A percentile compares a stretch with the other conserved stretches of the same genome.
phyloP scores from a whole-genome alignment of 2,113 vertebrate genomes.

The Orthonyx spaldingii region DNA sequence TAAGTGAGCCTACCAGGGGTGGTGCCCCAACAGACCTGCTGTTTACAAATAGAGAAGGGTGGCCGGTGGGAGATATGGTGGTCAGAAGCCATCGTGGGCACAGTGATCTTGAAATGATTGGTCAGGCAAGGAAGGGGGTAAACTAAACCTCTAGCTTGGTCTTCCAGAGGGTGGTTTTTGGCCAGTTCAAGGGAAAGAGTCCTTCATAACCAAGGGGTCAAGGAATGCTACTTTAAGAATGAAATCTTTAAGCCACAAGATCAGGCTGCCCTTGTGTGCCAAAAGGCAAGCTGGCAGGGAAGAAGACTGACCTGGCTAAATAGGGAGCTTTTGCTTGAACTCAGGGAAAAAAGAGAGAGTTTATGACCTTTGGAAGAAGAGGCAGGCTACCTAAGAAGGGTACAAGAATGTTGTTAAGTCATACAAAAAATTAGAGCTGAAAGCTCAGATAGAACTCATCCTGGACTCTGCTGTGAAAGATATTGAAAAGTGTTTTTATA shows the following conservation, averaged over 20 bases:
- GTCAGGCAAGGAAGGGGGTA: neutral
- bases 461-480: neutral
- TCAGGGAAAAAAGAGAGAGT: neutral
- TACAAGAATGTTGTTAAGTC: neutral
- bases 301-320: neutral
- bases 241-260: neutral
- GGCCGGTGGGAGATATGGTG: neutral
- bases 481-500: neutral
- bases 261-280: too few species aligned
- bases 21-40: neutral
- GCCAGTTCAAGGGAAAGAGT: neutral
- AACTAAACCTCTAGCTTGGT: neutral
- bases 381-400: neutral
- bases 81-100: too few species aligned
- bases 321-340: neutral
- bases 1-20: too few species aligned
- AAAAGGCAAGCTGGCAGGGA: neutral
- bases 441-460: neutral
- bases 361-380: neutral
- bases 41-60: neutral
- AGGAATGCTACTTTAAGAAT: neutral
- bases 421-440: neutral
- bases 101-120: neutral
- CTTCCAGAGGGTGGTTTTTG: neutral
- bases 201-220: accelerated